phyloP scores from a whole-genome alignment of 64 coral and sea anemone genomes.

The Actinia tenebrosa region DNA sequence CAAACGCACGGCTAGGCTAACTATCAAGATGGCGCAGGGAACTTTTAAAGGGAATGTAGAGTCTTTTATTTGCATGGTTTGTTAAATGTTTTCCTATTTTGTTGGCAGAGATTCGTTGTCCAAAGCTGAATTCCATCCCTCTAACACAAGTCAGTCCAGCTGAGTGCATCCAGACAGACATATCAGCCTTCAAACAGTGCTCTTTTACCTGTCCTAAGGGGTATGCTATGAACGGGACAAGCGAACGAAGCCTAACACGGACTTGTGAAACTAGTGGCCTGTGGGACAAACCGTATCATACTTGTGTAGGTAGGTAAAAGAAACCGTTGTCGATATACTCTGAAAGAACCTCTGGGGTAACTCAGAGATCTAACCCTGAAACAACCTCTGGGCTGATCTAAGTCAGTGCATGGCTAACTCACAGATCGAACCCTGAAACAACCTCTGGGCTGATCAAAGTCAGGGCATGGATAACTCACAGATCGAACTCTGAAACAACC shows the following conservation, averaged over 20 bases:
- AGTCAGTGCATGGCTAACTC: no score
- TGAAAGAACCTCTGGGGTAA: not conserved
- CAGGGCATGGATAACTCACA: no score
- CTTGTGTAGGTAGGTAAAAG: conserved; percentile 58
- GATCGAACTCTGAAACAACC: no score
- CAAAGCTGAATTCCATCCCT: conserved; percentile 79
- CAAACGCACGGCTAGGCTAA: no score
- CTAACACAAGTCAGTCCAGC: conserved; percentile 60
- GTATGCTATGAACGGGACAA: conserved; percentile 60
- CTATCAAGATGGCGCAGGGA: no score
- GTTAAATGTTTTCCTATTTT: not conserved
- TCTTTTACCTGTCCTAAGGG: conserved; percentile 69
- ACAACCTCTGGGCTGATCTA: no score
- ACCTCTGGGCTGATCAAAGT: no score
- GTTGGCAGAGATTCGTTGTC: conserved; percentile 60
- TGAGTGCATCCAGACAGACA: conserved; percentile 51
- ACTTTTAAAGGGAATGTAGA: no score
- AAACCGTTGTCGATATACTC: not conserved
- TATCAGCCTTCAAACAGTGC: conserved; percentile 47
- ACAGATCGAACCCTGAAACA: no score
- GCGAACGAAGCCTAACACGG: conserved; percentile 12
- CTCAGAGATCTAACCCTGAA: no score
- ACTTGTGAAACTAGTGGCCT: conserved; percentile 42
- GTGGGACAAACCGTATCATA: conserved; percentile 59
- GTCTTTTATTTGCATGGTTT: not conserved